Base-by-base conservation (phyloP, 1,140 invertebrate species). In the Pseudomyrmex flavicornis region DNA sequence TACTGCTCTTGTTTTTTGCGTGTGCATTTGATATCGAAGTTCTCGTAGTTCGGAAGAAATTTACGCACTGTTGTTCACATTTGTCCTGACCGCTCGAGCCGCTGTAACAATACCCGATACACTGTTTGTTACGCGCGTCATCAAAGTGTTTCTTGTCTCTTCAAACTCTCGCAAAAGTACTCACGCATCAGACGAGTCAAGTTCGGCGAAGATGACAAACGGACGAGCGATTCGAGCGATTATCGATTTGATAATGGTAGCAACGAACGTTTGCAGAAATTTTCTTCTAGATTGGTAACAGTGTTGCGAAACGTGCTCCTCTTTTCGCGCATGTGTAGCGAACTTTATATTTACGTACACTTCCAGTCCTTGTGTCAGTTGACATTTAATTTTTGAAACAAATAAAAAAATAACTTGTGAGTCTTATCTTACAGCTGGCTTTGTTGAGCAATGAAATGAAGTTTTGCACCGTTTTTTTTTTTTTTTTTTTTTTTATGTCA, bases 211-310 rank as follows among this genome's bases (percentile, higher is more conserved):
- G 46, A 17, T 86, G 85, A 83, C 68, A 83, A 58, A 17, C 52
- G 76, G 48, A 26, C 50, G 85, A 80, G 84, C 88, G 88, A 22
- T 88, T 89, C 88, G 84, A 83, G 86, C 83, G 83, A 89, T 86
- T 89, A 89, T 89, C 86, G 88, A 89, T 89, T 87, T 86, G 85
- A 88, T 89, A 88, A 82, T 75, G 62, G 88, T 83, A 50, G 68
- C 22, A 85, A 82, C 46, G 61, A 4, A 59, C 22, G 48, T 20
- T 20, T 65, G 35, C 26, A 17, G n/a, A 9, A 7, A 20, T 15
- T 59, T n/a, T 9, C 13, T 52, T 22, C 12, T 5, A 13, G 59
- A 13, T 22, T 62, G 20, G 26, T 22, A 35, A 7, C 35, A 35
- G 35, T 35, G 35, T 35, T 35, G 35, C 35, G 5, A 35, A 35